Conservation (phyloP, 2,797 vertebrate genomes). For the Manis javanica region DNA sequence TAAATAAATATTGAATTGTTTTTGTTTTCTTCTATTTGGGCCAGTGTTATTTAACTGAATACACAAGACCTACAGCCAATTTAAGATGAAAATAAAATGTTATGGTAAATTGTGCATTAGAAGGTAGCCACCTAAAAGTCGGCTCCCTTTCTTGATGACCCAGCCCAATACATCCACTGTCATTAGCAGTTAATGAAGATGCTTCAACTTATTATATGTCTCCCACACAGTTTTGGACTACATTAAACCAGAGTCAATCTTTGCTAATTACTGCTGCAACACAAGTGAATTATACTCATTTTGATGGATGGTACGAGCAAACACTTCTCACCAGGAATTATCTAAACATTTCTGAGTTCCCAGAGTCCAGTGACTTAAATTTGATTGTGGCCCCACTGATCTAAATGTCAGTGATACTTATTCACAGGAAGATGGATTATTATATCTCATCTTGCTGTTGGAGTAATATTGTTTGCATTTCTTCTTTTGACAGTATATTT, state of each 20-base stretch:
- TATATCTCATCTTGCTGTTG: neutral
- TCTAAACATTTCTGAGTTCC: neutral
- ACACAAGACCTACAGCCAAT: neutral
- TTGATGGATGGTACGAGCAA: neutral
- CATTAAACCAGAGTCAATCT: neutral
- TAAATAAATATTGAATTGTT: neutral
- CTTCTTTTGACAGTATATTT: neutral
- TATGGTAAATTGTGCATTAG: neutral
- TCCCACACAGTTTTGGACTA: neutral
- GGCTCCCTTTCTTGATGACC: neutral
- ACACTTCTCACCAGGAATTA: neutral
- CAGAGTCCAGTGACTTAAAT: neutral
- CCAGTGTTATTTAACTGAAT: neutral
- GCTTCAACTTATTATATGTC: neutral
- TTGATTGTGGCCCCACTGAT: neutral
- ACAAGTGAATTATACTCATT: neutral
- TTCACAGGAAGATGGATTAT: neutral
- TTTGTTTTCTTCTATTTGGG: neutral
- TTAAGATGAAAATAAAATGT: neutral
- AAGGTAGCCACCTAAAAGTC: neutral
- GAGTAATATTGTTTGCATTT: neutral
- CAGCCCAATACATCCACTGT: neutral
- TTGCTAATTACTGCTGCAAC: neutral
- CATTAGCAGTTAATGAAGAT: neutral
- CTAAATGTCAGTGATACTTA: neutral